phyloP scores from a whole-genome alignment of 2,113 vertebrate genomes.

The Aleadryas rufinucha region DNA sequence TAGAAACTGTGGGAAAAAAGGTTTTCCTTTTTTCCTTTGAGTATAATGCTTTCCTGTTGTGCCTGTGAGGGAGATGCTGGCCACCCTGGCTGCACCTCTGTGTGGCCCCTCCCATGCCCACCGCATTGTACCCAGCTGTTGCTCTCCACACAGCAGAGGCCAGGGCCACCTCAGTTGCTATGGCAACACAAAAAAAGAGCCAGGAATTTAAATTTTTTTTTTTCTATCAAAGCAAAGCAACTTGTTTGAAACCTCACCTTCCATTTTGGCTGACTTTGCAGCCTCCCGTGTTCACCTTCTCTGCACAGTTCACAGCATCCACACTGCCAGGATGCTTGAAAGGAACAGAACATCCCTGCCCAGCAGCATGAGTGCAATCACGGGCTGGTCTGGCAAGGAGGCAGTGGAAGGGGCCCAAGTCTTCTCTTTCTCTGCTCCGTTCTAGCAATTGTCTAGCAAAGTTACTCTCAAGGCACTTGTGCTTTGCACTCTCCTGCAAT shows the following conservation, averaged over 20 bases:
- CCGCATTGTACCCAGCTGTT: accelerated
- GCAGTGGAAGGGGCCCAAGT: neutral
- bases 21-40: accelerated
- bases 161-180: neutral
- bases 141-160: neutral
- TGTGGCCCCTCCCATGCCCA: neutral
- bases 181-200: neutral
- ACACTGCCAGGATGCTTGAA: neutral
- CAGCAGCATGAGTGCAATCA: neutral
- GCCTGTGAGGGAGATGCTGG: neutral
- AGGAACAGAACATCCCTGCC: neutral
- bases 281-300: neutral
- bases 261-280: neutral
- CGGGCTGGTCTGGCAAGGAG: accelerated
- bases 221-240: neutral
- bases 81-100: neutral
- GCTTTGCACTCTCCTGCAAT: neutral
- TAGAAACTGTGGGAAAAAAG: neutral
- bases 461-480: neutral
- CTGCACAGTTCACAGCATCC: neutral
- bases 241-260: neutral
- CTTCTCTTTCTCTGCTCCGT: neutral
- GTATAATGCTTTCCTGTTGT: neutral
- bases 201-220: neutral
- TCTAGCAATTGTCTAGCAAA: neutral